These are phyloP conservation scores for Lasaia peninsularis DNA, from an alignment of 1,140 invertebrate genomes.

Conservation along the genomic window DNA sequence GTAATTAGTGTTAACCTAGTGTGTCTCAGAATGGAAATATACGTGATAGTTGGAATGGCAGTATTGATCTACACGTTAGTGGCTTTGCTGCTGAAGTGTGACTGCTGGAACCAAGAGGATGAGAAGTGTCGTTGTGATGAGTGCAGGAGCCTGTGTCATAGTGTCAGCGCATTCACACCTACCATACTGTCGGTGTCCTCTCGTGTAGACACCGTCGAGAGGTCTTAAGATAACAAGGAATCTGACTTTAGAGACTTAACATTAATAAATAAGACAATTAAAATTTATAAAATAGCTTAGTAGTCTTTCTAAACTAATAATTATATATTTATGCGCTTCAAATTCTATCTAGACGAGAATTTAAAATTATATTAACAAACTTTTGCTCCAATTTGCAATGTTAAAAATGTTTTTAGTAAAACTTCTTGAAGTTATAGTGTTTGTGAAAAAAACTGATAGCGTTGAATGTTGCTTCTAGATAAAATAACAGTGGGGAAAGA, in stretches of 20 bases:
- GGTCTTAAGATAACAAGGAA: conserved; percentile 26
- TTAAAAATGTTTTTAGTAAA: no score
- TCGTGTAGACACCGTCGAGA: conserved; percentile 42
- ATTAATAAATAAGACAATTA: no score
- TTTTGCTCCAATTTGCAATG: no score
- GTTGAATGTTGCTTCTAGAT: no score
- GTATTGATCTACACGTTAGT: conserved; percentile 57
- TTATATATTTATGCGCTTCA: no score
- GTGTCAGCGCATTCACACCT: conserved; percentile 27
- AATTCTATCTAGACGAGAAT: neutral
- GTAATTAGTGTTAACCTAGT: no score
- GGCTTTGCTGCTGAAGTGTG: conserved; percentile 48
- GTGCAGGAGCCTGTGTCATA: conserved; percentile 44
- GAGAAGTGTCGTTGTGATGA: conserved; percentile 60
- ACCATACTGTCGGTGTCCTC: conserved; percentile 52
- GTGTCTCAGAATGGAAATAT: conserved; percentile 32
- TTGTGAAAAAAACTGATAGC: no score
- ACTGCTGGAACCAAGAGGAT: conserved; percentile 46
- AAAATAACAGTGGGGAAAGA: no score
- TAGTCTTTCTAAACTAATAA: no score
- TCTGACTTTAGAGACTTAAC: no score
- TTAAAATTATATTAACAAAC: neutral
- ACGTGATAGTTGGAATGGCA: conserved; percentile 58
- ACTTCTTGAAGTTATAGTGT: no score
- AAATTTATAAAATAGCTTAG: no score